phyloP scores from a whole-genome alignment of 2,113 vertebrate genomes.

The Leptosomus discolor region DNA sequence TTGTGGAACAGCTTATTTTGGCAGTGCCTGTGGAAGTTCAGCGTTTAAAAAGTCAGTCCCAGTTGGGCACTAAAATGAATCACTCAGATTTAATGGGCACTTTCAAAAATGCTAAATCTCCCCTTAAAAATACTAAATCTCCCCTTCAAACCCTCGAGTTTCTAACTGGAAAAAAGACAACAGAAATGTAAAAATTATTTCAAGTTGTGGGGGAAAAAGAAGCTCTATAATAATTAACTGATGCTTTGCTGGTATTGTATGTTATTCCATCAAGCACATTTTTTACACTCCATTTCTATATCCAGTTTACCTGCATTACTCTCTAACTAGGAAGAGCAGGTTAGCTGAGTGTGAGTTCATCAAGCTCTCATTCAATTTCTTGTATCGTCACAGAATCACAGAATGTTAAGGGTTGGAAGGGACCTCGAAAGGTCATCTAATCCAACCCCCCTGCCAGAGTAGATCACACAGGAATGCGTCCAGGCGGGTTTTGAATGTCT shows the following conservation, averaged over 20 bases:
- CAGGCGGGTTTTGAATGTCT: no score
- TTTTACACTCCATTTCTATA: not conserved
- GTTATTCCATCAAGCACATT: not conserved
- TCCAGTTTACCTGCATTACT: not conserved
- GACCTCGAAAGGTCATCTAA: no score
- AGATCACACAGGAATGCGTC: no score
- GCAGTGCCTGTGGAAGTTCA: not conserved
- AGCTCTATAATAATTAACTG: not conserved
- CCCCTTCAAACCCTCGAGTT: not conserved
- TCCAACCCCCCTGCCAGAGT: no score
- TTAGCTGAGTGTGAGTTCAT: not conserved
- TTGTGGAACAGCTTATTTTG: not conserved
- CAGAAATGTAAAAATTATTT: not conserved
- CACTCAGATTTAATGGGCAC: not conserved
- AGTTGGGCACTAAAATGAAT: not conserved
- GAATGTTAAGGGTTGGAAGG: no score
- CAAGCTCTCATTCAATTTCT: not conserved
- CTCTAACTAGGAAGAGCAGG: not conserved
- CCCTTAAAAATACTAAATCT: not conserved
- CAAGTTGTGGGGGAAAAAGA: rapidly evolving
- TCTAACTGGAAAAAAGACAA: not conserved
- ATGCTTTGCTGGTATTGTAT: not conserved
- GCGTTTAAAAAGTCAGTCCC: not conserved
- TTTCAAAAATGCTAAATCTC: not conserved
- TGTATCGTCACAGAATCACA: no score